Conservation (phyloP, 2,797 vertebrate species). For the Poecilia velifera region DNA sequence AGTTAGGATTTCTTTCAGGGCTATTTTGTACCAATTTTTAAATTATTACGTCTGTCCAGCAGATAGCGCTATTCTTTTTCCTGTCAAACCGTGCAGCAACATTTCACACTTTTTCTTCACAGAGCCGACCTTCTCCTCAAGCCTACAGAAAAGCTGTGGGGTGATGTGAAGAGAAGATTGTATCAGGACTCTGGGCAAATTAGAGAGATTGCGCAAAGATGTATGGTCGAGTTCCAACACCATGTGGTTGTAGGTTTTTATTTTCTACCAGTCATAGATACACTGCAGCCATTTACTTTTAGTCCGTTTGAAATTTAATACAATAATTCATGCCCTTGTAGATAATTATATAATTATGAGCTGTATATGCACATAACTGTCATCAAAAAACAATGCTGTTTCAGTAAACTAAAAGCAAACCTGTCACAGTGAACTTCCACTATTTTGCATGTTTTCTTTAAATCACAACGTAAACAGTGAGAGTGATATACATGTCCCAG, state of each 20-base stretch:
- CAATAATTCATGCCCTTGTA: constrained; percentile 98
- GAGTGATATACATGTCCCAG: constrained; percentile 69
- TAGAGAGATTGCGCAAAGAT: not conserved
- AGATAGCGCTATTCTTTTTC: not conserved
- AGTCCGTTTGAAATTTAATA: constrained; percentile 85
- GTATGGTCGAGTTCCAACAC: constrained; percentile 3
- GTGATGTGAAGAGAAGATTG: not conserved
- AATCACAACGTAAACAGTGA: constrained; percentile 73
- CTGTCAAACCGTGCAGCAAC: not conserved
- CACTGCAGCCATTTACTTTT: constrained; percentile 92
- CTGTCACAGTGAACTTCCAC: constrained; percentile 93
- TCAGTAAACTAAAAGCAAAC: constrained; percentile 91
- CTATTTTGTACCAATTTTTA: not conserved
- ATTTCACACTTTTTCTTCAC: too few species aligned
- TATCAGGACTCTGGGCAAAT: not conserved
- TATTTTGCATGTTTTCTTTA: constrained; percentile 73
- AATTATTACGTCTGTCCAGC: not conserved
- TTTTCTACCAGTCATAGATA: constrained; percentile 96
- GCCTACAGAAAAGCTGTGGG: not conserved
- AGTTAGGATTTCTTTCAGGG: not conserved
- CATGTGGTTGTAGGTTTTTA: constrained; percentile 91
- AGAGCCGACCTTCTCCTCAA: not conserved
- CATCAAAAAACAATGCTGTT: constrained; percentile 95
- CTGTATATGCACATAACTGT: constrained; percentile 86
- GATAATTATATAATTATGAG: constrained; percentile 88